Percentiles rank a stretch among this genome's conserved stretches.
Conservation (phyloP, 2,888 invertebrate species). For the Dione vanillae region DNA sequence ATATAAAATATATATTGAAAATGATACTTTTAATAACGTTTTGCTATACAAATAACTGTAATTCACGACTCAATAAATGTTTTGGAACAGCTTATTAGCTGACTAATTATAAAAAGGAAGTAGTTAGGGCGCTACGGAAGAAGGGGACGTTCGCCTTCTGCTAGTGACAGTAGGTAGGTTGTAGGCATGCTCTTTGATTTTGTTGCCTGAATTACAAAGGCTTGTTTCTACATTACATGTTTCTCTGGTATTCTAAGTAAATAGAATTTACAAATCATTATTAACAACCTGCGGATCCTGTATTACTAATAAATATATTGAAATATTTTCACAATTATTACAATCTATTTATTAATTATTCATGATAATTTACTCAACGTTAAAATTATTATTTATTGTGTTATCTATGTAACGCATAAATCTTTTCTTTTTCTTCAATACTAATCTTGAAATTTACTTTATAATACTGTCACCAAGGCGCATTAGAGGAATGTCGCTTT, state of each 20-base stretch:
- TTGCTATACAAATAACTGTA: conserved; percentile 51
- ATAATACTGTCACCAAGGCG: no score
- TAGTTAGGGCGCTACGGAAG: conserved; percentile 54
- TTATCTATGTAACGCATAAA: no score
- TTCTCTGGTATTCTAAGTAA: not conserved
- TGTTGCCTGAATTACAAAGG: conserved; percentile 36
- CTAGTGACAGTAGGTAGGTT: conserved; percentile 45
- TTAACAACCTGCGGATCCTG: no score
- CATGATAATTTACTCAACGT: no score
- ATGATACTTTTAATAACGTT: not conserved
- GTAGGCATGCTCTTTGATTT: conserved; percentile 39
- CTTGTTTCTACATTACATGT: conserved; percentile 15
- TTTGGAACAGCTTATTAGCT: conserved; percentile 73
- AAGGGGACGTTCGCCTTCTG: conserved; percentile 47
- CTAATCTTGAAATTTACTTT: no score
- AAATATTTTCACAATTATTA: no score
- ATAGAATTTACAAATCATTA: not conserved
- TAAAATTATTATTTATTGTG: no score
- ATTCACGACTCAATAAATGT: conserved; percentile 62
- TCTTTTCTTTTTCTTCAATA: no score
- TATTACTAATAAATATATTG: no score
- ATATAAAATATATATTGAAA: not conserved
- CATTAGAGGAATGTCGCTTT: no score
- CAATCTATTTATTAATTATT: no score
- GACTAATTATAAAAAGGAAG: conserved; percentile 80